phyloP scores from a whole-genome alignment of 2,113 vertebrate genomes.

The Turdus rufiventris region DNA sequence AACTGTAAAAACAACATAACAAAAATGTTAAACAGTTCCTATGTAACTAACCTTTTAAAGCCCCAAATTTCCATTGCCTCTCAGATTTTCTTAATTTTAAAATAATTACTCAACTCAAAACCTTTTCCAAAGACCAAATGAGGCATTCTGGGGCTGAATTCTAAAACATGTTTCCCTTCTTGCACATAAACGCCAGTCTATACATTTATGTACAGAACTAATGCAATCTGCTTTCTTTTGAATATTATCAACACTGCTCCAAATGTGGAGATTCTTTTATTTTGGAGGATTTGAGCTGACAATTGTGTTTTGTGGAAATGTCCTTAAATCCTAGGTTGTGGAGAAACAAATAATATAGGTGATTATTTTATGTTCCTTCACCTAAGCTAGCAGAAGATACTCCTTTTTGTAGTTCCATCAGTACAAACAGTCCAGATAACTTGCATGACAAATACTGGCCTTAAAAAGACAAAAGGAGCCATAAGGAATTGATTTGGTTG shows the following conservation, averaged over 20 bases:
- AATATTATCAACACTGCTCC: not conserved
- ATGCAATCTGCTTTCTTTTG: not conserved
- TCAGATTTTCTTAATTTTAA: not conserved
- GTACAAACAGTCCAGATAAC: not conserved
- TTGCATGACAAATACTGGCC: not conserved
- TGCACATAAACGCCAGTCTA: not conserved
- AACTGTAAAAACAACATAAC: not conserved
- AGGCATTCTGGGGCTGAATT: not conserved
- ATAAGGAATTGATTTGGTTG: conserved; percentile 25
- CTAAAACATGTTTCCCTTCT: not conserved
- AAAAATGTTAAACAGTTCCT: not conserved
- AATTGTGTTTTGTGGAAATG: not conserved
- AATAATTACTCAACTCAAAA: not conserved
- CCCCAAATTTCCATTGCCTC: not conserved
- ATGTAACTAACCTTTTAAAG: not conserved
- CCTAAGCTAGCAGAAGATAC: not conserved
- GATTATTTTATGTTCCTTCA: not conserved
- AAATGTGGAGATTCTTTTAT: not conserved
- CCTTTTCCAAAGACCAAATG: not conserved
- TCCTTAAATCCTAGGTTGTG: not conserved
- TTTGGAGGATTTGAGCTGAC: not conserved
- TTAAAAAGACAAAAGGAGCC: not conserved
- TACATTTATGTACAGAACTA: not conserved
- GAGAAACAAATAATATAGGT: not conserved
- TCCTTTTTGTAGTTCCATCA: not conserved